Conservation (phyloP, 2,888 invertebrate species). For the Apomyelois bistriatella region DNA sequence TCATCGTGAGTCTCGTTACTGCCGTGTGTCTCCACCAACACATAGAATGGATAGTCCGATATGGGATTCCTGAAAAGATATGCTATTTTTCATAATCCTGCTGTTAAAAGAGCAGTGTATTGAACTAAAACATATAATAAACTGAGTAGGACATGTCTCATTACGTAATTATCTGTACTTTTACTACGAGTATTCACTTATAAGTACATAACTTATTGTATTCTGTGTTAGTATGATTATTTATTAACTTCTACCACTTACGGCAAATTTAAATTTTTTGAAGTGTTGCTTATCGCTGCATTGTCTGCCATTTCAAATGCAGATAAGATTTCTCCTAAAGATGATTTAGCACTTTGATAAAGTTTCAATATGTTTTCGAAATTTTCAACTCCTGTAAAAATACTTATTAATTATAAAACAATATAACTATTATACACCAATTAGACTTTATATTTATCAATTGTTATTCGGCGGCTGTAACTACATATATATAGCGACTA, state of each 20-base stretch:
- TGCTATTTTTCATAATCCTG: too few relatives aligned
- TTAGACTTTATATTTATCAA: too few relatives aligned
- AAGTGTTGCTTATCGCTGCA: conserved; percentile 83
- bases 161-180: too few relatives aligned
- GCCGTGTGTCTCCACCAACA: conserved; percentile 93
- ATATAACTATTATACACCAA: too few relatives aligned
- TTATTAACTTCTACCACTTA: conserved; percentile 38
- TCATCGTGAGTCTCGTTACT: conserved; percentile 91
- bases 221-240: not conserved
- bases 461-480: not conserved
- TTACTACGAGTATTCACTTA: too few relatives aligned
- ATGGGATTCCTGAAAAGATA: conserved; percentile 71
- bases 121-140: too few relatives aligned
- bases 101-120: too few relatives aligned
- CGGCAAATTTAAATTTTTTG: conserved; percentile 76
- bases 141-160: too few relatives aligned
- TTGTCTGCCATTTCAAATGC: conserved; percentile 97
- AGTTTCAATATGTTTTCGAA: conserved; percentile 90
- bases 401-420: too few relatives aligned
- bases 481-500: too few relatives aligned
- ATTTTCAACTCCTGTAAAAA: conserved; percentile 82
- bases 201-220: too few relatives aligned
- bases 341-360: conserved; percentile 85
- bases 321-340: conserved; percentile 93
- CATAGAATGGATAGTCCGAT: conserved; percentile 87